These are phyloP conservation scores for Macquaria australasica DNA, from an alignment of 2,113 vertebrate species.

Conservation along the genomic window DNA sequence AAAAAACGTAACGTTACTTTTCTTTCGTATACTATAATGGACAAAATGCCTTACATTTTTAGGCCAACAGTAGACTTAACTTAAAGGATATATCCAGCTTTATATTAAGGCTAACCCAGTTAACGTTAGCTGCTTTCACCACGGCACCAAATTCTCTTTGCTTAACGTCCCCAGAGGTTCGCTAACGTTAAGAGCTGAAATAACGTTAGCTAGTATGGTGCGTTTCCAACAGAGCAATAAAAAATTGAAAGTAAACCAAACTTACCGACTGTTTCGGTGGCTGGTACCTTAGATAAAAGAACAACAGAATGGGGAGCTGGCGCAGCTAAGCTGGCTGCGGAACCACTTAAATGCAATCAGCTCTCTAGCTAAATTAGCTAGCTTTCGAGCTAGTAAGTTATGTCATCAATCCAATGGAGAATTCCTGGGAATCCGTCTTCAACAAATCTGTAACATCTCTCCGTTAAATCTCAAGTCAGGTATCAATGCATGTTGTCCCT, in stretches of 20 bases:
- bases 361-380: constrained; percentile 47
- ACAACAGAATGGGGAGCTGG: not conserved
- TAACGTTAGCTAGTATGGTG: no score
- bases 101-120: not conserved
- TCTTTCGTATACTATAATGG: no score
- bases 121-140: constrained; percentile 9
- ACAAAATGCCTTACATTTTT: no score
- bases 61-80: not conserved
- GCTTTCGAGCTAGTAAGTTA: constrained; percentile 40
- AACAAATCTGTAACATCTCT: constrained; percentile 15
- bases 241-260: not conserved
- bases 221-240: not conserved
- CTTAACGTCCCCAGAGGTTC: not conserved
- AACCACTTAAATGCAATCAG: constrained; percentile 27
- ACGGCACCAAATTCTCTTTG: not conserved
- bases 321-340: constrained; percentile 18
- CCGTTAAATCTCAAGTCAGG: not conserved
- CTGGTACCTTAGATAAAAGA: not conserved
- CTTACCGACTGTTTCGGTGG: constrained; percentile 37
- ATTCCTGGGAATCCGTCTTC: not conserved
- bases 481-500: constrained; percentile 32
- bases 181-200: not conserved
- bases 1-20: not conserved
- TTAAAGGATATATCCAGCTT: not conserved
- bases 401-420: constrained; percentile 10